Evolutionary conservation across 1,140 invertebrate genomes (phyloP).

Genomic region (Subanguina moxae): DNA sequence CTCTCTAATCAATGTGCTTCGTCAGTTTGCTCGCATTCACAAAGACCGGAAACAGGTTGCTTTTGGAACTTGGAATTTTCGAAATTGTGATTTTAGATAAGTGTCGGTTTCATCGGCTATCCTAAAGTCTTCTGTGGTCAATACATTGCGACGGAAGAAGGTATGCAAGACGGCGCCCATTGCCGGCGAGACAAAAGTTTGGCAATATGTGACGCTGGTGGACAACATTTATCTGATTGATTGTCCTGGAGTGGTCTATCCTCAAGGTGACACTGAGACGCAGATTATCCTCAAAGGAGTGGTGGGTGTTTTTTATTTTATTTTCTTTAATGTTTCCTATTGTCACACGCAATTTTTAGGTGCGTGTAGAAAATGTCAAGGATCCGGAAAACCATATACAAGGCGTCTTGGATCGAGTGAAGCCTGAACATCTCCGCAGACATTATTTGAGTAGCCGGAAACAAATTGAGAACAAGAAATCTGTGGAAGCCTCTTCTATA

Average conservation of each 20-base stretch:
- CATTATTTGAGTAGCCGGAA: constrained; percentile 69
- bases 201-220: constrained; percentile 99
- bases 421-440: constrained; percentile 80
- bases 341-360: constrained; percentile 60
- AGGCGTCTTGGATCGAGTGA: constrained; percentile 77
- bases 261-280: constrained; percentile 76
- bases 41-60: constrained; percentile 44
- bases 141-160: constrained; percentile 86
- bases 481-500: not conserved
- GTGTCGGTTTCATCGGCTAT: constrained; percentile 97
- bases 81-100: constrained; percentile 72
- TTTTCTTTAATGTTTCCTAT: constrained; percentile 1
- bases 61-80: constrained; percentile 10
- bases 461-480: not conserved
- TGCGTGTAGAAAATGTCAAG: constrained; percentile 87
- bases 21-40: constrained; percentile 82
- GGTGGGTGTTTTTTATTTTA: constrained; percentile 56
- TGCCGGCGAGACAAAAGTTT: constrained; percentile 96
- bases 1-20: constrained; percentile 86
- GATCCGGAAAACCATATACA: constrained; percentile 88
- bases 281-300: constrained; percentile 87
- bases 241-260: constrained; percentile 96
- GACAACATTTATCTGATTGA: constrained; percentile 93
- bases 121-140: constrained; percentile 99
- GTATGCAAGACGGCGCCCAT: constrained; percentile 95